These are phyloP conservation scores for Pocillopora meandrina DNA, from an alignment of 92 coral and sea anemone genomes.

Conservation along the genomic window DNA sequence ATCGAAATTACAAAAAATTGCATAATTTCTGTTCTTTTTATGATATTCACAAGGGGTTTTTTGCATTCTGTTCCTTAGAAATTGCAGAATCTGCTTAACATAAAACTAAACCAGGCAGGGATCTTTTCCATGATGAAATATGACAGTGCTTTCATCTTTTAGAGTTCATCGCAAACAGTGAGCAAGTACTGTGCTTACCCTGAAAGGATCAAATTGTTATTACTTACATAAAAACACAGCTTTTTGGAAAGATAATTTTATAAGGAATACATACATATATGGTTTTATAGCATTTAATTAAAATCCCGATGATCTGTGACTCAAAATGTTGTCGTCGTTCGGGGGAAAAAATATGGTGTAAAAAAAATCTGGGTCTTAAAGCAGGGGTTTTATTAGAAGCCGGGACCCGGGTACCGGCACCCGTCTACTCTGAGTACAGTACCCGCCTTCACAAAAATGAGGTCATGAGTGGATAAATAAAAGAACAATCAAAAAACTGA, in stretches of 20 bases:
- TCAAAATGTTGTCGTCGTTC: constrained; percentile 3
- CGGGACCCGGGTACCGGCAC: constrained; percentile 22
- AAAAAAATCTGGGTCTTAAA: background rate
- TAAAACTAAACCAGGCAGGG: background rate
- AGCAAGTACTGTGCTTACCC: background rate
- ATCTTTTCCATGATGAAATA: constrained; percentile 3
- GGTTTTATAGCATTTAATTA: background rate
- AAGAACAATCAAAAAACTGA: background rate
- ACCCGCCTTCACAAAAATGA: constrained; percentile 35
- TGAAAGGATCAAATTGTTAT: background rate
- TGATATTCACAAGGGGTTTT: constrained; percentile 2
- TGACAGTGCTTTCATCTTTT: background rate
- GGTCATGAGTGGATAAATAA: constrained; percentile 17
- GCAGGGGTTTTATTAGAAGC: no score
- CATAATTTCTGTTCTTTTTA: background rate
- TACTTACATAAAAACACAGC: background rate
- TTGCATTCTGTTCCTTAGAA: constrained; percentile 1
- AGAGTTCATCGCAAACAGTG: background rate
- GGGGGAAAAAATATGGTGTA: background rate
- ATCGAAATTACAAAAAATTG: background rate
- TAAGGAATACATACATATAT: background rate
- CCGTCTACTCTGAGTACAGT: constrained; percentile 37
- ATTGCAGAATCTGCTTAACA: background rate
- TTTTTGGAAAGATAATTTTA: background rate
- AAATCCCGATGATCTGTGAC: background rate